Base-by-base conservation (phyloP, 2,113 vertebrate species). In the Circaetus cinerascens region DNA sequence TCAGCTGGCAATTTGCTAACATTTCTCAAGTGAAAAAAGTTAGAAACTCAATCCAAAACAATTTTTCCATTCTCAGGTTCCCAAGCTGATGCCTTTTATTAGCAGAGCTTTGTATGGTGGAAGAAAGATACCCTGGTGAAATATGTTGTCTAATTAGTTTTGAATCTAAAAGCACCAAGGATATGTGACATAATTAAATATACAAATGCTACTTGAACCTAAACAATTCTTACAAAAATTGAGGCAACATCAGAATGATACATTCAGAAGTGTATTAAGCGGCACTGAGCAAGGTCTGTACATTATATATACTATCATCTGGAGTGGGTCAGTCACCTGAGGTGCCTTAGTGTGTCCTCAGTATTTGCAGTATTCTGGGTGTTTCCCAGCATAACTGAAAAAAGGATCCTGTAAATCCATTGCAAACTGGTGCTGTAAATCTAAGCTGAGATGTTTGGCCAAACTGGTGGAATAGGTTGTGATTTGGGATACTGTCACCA, bases 141-240 rank as follows among this genome's bases (percentile, higher is more conserved):
- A 88, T 96, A 86, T 95, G 80, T 91, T 97, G 81, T 95, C 95
- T 91, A 97, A 96, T 68, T 95, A 69, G 80, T 71, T 95, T 93
- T 97, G 63, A 80, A 93, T 94, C 71, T 87, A 90, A 90, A 97
- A 95, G 13, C 41, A 97, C 64, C 11, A 38, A 96, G 68, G 91
- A 84, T 83, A 84, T 96, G 69, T 91, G 94, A 92, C 80, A 88
- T 60, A 96, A 95, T 91, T 95, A 93, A 97, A 95, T 89, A 89
- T 56, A 95, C 69, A 93, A 69, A 85, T 79, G 53, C 29, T 93
- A 67, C 34, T 51, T 76, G 88, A 89, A 93, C 57, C 56, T 92
- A 95, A 95, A 74, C 21, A 81, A 26, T 64, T 87, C 69, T 97
- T 93, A 21, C 29, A 94, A 71, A 96, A 94, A 73, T n/a, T 82